Evolutionary conservation across 2,797 vertebrate genomes (phyloP).

Genomic region (Paguma larvata): DNA sequence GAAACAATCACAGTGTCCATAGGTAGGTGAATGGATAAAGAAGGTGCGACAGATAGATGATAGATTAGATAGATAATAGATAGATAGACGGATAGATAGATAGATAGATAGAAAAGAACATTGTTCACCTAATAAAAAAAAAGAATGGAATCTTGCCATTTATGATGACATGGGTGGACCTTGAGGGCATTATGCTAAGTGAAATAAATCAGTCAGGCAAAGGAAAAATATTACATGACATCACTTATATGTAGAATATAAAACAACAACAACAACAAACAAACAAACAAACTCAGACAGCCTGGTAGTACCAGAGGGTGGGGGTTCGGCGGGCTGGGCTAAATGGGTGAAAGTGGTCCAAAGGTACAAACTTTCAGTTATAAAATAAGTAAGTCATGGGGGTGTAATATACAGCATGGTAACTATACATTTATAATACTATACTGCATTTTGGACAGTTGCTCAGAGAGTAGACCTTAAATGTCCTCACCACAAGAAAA

Average conservation of each 20-base stretch:
- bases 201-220: neutral
- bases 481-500: neutral
- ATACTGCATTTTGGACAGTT: neutral
- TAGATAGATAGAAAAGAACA: neutral
- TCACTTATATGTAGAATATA: neutral
- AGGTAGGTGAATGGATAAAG: neutral
- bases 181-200: neutral
- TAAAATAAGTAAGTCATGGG: neutral
- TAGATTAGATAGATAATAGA: neutral
- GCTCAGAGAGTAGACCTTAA: neutral
- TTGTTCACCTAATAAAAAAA: neutral
- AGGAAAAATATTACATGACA: neutral
- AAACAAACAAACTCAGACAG: neutral
- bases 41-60: neutral
- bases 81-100: neutral
- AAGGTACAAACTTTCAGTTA: neutral
- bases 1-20: neutral
- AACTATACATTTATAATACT: neutral
- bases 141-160: neutral
- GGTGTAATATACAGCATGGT: neutral
- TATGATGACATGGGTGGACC: neutral
- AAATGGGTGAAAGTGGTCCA: neutral
- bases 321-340: no score
- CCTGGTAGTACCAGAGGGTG: neutral
- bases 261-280: neutral